Evolutionary conservation across 2,797 vertebrate species (phyloP), one percentile per base, ranked within the genome.

Genomic region (Atherinosoma microstoma): DNA sequence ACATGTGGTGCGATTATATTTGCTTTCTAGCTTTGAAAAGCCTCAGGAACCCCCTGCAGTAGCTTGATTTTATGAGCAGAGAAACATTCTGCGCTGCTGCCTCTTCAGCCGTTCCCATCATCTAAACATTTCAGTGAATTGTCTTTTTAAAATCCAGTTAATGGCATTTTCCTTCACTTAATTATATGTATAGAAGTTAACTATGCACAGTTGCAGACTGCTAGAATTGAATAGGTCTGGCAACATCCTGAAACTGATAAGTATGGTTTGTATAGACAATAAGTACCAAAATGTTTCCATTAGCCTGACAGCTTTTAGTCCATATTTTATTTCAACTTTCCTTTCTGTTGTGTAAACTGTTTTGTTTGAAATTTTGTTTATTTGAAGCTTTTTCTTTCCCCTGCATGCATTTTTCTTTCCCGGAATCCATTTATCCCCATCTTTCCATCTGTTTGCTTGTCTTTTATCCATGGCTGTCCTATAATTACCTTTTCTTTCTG

Each of bases 271-370:
- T 64, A 56, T 71, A 58, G 60, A 70, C 54, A 27, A 27, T 76
- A 78, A 65, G 34, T 67, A 35, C 66, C 67, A 38, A 13, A 70
- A 73, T 68, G 2, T 22, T 78, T 69, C 70, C 13, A 73, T 81
- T 79, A 66, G 24, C 58, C 47, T 56, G 61, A 58, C 53, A 42
- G 59, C 42, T 62, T 79, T 67, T 76, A 20, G 58, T 60, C 58
- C 16, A 64, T 27, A 27, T 30, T 56, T 13, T 45, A 29, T 64
- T 66, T 47, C 29, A 35, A 64, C 51, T 30, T 27, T 51, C 2
- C 11, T 57, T 2, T 60, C 45, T 51, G 29, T 11, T 0, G 18
- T 11, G 35, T 79, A 63, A 58, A 36, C 20, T 71, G 71, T 45
- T 62, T 32, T 72, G 22, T 60, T 64, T 70, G 34, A 38, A 76